Evolutionary conservation across 2,113 vertebrate genomes (phyloP), one percentile per base, ranked within the genome.

Genomic region (Turdus rufiventris): DNA sequence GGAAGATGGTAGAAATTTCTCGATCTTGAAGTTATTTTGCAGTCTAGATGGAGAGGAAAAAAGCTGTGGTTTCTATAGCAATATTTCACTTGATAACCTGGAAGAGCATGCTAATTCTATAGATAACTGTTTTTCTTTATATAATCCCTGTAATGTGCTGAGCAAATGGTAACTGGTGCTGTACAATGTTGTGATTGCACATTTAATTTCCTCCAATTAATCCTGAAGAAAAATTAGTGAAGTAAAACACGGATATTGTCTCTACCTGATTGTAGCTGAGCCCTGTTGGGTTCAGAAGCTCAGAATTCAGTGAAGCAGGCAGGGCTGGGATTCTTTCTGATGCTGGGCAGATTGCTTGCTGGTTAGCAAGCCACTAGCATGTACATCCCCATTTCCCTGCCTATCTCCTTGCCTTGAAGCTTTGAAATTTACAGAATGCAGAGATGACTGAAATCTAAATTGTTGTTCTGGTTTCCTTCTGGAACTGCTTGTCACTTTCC

Each of bases 41-140:
- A 62, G 6, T 89, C 67, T 58, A 23, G 40, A 76, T 70, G 65
- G 60, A 31, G 74, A 90, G 62, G 36, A 83, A 83, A 57, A 96
- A 79, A 66, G 15, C 89, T 43, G 42, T 91, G 74, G 87, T 94
- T 97, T 96, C 91, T 97, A 91, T 96, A 96, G 95, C 95, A 96
- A 93, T 95, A 66, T 62, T 77, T 93, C 83, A 50, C 73, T 93
- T 88, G 85, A 72, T 93, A 92, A 88, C 88, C 78, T 94, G 85
- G 63, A 83, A 90, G 85, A 82, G 77, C 42, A 47, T 19, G 28
- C 9, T 77, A 57, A 92, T 89, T 94, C 83, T 79, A 13, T 47
- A 86, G 85, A 80, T 76, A 88, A 85, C 81, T 51, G 42, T 73
- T 91, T 79, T 25, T 92, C 20, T 45, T 89, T 72, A 68, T 53